These are phyloP conservation scores for Peromyscus nudipes DNA, from an alignment of 2,797 vertebrate species.

Conservation along the genomic window DNA sequence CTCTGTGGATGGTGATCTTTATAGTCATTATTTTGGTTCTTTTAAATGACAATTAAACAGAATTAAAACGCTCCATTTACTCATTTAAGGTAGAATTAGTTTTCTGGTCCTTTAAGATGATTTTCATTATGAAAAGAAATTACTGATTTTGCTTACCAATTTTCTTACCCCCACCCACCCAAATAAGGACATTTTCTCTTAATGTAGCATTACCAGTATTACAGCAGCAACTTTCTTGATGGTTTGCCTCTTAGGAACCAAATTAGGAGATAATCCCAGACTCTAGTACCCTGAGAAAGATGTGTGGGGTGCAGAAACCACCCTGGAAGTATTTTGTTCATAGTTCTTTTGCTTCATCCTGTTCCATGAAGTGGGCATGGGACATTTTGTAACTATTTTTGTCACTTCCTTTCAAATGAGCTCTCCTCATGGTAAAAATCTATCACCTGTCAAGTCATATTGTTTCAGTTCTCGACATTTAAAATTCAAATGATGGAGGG, in stretches of 20 bases:
- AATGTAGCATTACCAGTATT: conserved; percentile 3
- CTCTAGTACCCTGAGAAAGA: conserved; percentile 4
- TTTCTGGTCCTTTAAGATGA: conserved; percentile 49
- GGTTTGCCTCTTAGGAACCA: conserved; percentile 26
- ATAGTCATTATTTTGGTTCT: conserved; percentile 44
- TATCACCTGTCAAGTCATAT: conserved; percentile 33
- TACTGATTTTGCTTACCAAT: conserved; percentile 43
- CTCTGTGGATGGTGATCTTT: conserved; percentile 54
- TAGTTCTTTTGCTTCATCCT: background rate
- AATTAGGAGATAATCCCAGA: conserved; percentile 23
- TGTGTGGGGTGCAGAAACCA: background rate
- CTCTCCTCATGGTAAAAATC: conserved; percentile 46
- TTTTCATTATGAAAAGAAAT: conserved; percentile 59
- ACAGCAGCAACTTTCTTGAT: conserved; percentile 28
- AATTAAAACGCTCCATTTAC: conserved; percentile 48
- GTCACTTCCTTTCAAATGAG: conserved; percentile 41
- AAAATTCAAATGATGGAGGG: conserved; percentile 56
- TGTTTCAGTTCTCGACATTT: conserved; percentile 67
- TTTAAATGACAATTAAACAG: conserved; percentile 21
- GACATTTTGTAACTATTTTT: conserved; percentile 56
- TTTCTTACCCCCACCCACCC: background rate
- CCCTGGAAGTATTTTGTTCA: background rate
- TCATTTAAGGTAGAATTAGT: conserved; percentile 25
- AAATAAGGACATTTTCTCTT: background rate
- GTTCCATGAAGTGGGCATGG: conserved; percentile 33